These are phyloP conservation scores for Tragelaphus imberbis DNA, from an alignment of 2,113 vertebrate genomes.

Conservation along the genomic window DNA sequence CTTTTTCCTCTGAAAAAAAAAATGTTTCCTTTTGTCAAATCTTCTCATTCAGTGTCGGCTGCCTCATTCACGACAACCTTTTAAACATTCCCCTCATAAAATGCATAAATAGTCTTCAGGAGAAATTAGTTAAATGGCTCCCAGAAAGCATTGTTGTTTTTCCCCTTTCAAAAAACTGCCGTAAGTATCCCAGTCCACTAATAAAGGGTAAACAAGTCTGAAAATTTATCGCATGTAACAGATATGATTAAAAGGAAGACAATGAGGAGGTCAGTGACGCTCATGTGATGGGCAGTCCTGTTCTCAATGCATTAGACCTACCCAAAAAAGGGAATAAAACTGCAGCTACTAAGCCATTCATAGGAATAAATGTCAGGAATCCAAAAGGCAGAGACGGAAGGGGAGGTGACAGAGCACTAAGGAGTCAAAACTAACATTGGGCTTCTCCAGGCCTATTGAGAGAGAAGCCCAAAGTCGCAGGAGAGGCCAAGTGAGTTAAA, in stretches of 20 bases:
- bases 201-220: neutral
- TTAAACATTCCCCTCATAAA: constrained; percentile 16
- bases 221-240: neutral
- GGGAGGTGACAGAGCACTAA: neutral
- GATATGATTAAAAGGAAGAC: neutral
- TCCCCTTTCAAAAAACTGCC: neutral
- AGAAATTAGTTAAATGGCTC: constrained; percentile 27
- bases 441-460: neutral
- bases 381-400: neutral
- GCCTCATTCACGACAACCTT: neutral
- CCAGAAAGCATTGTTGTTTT: neutral
- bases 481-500: neutral
- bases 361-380: constrained; percentile 7
- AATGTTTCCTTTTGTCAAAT: neutral
- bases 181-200: neutral
- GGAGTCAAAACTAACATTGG: neutral
- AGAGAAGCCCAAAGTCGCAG: neutral
- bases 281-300: neutral
- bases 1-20: constrained; percentile 25
- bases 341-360: neutral
- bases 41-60: neutral
- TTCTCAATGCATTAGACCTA: neutral
- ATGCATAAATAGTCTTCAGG: neutral
- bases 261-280: neutral
- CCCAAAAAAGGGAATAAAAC: neutral